Percentiles rank a stretch among this genome's conserved stretches.
Conservation (phyloP, 2,113 vertebrate species). For the Neomonachus schauinslandi region DNA sequence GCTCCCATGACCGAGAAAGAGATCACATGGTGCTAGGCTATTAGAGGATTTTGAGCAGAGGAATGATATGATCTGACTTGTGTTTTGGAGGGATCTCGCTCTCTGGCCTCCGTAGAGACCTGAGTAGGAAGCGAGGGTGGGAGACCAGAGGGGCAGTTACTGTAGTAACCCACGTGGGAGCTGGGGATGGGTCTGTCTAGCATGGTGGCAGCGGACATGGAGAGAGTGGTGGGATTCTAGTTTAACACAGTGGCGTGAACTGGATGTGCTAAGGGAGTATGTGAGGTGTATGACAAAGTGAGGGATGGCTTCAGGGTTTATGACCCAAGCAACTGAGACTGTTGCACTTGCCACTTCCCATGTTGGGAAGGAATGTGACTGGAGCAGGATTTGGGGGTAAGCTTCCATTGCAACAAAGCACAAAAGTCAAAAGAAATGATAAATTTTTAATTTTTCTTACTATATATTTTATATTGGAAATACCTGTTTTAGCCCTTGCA, state of each 20-base stretch:
- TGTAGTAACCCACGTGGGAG: background rate
- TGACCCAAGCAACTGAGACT: background rate
- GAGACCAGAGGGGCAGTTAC: background rate
- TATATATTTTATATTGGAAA: background rate
- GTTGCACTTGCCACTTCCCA: background rate
- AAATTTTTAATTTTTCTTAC: background rate
- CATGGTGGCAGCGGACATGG: background rate
- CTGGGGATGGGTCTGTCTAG: background rate
- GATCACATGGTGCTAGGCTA: background rate
- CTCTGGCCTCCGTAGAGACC: background rate
- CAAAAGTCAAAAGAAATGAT: background rate
- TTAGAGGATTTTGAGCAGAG: background rate
- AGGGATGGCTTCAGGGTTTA: background rate
- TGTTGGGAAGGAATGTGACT: background rate
- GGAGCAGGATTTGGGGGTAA: background rate
- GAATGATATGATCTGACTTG: background rate
- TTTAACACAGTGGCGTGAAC: background rate
- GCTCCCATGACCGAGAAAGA: background rate
- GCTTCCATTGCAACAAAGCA: background rate
- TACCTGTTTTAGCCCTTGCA: background rate
- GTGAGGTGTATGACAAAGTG: background rate
- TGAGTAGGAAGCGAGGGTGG: no score
- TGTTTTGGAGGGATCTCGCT: background rate
- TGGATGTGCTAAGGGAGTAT: background rate
- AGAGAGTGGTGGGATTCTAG: background rate